Evolutionary conservation across 2,888 invertebrate genomes (phyloP), one percentile per base, ranked within the genome.

Genomic region (Trissolcus japonicus): DNA sequence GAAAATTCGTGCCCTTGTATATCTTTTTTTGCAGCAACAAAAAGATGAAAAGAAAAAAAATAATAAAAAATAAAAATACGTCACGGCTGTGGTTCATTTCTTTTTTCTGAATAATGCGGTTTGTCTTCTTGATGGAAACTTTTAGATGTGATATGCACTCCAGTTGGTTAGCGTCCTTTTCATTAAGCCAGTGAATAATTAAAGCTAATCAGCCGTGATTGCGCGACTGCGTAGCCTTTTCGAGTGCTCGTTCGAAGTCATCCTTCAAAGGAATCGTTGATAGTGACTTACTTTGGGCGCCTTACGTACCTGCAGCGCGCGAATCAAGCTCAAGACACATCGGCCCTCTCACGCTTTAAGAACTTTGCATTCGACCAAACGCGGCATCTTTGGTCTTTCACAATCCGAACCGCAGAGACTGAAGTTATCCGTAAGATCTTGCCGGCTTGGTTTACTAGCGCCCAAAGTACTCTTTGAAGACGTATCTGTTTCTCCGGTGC

Each of bases 271-370:
- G 79, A 75, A 57, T 75, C 60, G 74, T 67, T 68, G 80, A 73
- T 74, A 69, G 63, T 68, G 73, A 76, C 63, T 79, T 73, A 66
- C 77, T 78, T 76, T 65, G 35, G 62, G 53, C 72, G 65, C 72
- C 72, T 83, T 83, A 80, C 82, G 82, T 84, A 82, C 82, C 81
- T 82, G 82, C 72, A 48, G 56, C 61, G 51, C 65, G 82, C 56
- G 81, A 85, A 86, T 86, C 86, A 86, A 85, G 84, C 86, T 87
- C 86, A 86, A 86, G 85, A 85, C 85, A 85, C 80, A 75, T 81
- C 81, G 83, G 73, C 81, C 81, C 84, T 83, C 85, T 86, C 84
- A 82, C 82, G 83, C 80, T 79, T 57, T 79, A 69, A 78, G 81
- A 87, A 88, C 85, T 87, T 88, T 83, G 79, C 82, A 84, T 83